phyloP scores from a whole-genome alignment of 2,797 vertebrate species.

The Manis javanica region DNA sequence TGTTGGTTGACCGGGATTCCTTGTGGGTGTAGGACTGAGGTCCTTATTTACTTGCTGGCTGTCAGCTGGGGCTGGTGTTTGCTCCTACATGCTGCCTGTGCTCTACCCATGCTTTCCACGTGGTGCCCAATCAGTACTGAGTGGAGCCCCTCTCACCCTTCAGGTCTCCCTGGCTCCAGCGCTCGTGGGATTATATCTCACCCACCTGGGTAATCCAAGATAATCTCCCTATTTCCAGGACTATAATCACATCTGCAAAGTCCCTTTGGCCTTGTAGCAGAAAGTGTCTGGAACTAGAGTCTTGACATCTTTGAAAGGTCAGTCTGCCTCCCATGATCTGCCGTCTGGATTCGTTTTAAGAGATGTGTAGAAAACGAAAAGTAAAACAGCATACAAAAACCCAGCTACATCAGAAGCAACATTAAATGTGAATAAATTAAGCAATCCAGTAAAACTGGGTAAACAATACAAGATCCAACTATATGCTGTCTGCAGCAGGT shows the following conservation, averaged over 20 bases:
- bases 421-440: neutral
- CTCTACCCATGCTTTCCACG: neutral
- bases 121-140: fast-evolving
- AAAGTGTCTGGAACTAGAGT: neutral
- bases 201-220: neutral
- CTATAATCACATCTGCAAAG: neutral
- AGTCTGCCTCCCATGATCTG: neutral
- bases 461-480: neutral
- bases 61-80: neutral
- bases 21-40: too few relatives aligned
- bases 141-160: neutral
- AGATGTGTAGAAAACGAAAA: neutral
- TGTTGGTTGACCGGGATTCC: neutral
- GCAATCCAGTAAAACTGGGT: neutral
- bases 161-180: neutral
- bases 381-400: neutral
- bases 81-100: neutral
- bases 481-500: too few relatives aligned
- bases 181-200: neutral
- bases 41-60: neutral
- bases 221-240: neutral
- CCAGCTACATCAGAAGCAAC: neutral
- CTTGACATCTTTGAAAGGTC: neutral
- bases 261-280: neutral
- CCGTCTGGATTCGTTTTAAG: neutral